A percentile compares a stretch with the other conserved stretches of the same genome.
Conservation (phyloP, 2,113 vertebrate species). For the Pangasianodon hypophthalmus region DNA sequence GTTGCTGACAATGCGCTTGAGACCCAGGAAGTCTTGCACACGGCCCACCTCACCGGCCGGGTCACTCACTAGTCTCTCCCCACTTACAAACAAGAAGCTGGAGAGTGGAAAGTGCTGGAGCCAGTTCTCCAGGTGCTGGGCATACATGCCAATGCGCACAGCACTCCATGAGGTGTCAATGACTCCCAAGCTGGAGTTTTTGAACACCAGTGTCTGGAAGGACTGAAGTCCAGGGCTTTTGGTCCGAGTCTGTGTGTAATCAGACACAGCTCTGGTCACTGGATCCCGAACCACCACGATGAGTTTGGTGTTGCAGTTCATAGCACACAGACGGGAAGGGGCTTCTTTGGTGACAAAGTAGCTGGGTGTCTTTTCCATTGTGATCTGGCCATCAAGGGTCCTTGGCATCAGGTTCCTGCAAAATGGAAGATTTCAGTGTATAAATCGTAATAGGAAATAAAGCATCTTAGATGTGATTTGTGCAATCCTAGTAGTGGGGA, state of each 20-base stretch:
- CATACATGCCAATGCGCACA: conserved; percentile 88
- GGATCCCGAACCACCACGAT: conserved; percentile 93
- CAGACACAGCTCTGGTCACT: conserved; percentile 88
- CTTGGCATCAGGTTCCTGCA: conserved; percentile 89
- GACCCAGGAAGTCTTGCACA: conserved; percentile 92
- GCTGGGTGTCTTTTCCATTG: conserved; percentile 96
- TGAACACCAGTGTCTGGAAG: conserved; percentile 87
- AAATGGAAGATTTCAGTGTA: conserved; percentile 32
- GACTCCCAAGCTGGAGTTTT: conserved; percentile 79
- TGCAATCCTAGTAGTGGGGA: not conserved
- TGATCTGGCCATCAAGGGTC: conserved; percentile 89
- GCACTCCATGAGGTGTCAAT: conserved; percentile 92
- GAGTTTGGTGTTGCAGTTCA: conserved; percentile 86
- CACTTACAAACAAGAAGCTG: conserved; percentile 88
- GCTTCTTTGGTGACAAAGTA: conserved; percentile 93
- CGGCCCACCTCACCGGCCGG: conserved; percentile 87
- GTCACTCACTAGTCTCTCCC: conserved; percentile 87
- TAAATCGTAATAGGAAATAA: not conserved
- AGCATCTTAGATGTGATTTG: not conserved
- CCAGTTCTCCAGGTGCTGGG: conserved; percentile 92
- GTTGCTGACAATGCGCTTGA: conserved; percentile 84
- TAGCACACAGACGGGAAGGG: conserved; percentile 79
- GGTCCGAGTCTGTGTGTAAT: conserved; percentile 91
- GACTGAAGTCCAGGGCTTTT: conserved; percentile 87
- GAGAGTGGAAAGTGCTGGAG: conserved; percentile 86